A percentile compares a stretch with the other conserved stretches of the same genome.
Conservation (phyloP, 1,140 invertebrate genomes). For the Trissolcus basalis region DNA sequence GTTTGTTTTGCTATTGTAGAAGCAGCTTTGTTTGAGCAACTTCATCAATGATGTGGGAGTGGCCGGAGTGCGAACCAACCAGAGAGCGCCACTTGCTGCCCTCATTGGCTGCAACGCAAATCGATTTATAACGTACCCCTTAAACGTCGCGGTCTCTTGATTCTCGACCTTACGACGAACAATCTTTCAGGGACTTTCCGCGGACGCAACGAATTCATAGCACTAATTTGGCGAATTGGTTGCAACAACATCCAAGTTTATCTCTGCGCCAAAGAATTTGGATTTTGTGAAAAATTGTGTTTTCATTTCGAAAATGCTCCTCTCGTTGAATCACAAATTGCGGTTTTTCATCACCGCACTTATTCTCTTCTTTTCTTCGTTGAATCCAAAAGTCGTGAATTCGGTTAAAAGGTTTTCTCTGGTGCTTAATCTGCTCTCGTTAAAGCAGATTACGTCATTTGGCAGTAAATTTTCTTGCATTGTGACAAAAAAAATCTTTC, state of each 20-base stretch:
- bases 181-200: slow-evolving; percentile 63
- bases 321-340: too few relatives aligned
- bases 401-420: slow-evolving; percentile 8
- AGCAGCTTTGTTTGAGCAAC: slow-evolving; percentile 61
- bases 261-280: too few relatives aligned
- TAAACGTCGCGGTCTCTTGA: slow-evolving; percentile 44
- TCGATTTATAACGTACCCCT: slow-evolving; percentile 75
- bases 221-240: slow-evolving; percentile 67
- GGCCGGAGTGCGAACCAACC: slow-evolving; percentile 69
- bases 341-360: neutral
- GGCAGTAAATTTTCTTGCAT: slow-evolving; percentile 40
- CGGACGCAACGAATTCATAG: slow-evolving; percentile 58
- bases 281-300: too few relatives aligned
- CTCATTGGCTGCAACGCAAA: slow-evolving; percentile 73
- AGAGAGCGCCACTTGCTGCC: slow-evolving; percentile 65
- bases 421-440: slow-evolving; percentile 5
- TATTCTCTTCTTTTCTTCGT: slow-evolving; percentile 5
- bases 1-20: slow-evolving; percentile 58
- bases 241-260: slow-evolving; percentile 49
- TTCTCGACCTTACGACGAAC: slow-evolving; percentile 62
- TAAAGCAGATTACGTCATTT: slow-evolving; percentile 22
- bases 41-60: slow-evolving; percentile 71
- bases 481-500: slow-evolving; percentile 34
- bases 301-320: too few relatives aligned
- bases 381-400: slow-evolving; percentile 10